Percentiles rank a stretch among this genome's conserved stretches.
phyloP scores from a whole-genome alignment of 1,140 invertebrate genomes.

The Brachystomella parvula region DNA sequence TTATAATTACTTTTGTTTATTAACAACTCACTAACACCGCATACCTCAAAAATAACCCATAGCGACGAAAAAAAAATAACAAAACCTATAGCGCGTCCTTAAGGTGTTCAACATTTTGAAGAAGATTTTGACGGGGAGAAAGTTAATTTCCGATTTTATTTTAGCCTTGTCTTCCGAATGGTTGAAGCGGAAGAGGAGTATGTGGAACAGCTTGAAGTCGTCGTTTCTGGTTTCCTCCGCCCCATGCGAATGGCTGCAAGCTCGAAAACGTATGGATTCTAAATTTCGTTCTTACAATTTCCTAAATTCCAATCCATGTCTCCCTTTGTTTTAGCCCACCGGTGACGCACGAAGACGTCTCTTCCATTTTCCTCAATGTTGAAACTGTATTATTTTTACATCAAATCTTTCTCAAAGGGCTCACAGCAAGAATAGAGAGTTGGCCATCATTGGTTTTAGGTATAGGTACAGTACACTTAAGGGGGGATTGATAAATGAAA shows the following conservation, averaged over 20 bases:
- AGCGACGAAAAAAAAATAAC: too few relatives aligned
- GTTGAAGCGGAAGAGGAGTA: slow-evolving; percentile 87
- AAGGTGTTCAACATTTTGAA: too few relatives aligned
- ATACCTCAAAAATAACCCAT: too few relatives aligned
- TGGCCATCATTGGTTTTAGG: slow-evolving; percentile 85
- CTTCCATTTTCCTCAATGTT: slow-evolving; percentile 89
- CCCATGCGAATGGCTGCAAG: slow-evolving; percentile 74
- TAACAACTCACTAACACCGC: too few relatives aligned
- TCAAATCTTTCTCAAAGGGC: slow-evolving; percentile 87
- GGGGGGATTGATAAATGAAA: slow-evolving; percentile 31
- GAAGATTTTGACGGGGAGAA: too few relatives aligned
- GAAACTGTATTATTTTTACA: slow-evolving; percentile 90
- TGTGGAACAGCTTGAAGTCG: slow-evolving; percentile 79
- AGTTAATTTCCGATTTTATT: slow-evolving; percentile 19
- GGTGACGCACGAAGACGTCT: slow-evolving; percentile 87
- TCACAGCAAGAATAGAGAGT: slow-evolving; percentile 80
- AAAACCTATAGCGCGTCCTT: too few relatives aligned
- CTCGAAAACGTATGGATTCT: slow-evolving; percentile 19
- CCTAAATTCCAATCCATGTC: slow-evolving; percentile 43
- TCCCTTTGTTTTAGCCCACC: slow-evolving; percentile 65
- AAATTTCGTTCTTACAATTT: background rate
- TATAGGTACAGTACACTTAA: slow-evolving; percentile 43
- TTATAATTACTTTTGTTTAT: too few relatives aligned
- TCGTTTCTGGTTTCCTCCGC: slow-evolving; percentile 83
- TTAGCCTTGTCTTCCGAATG: slow-evolving; percentile 82